Evolutionary conservation across 2,888 invertebrate genomes (phyloP).

Genomic region (Doris montereyensis): DNA sequence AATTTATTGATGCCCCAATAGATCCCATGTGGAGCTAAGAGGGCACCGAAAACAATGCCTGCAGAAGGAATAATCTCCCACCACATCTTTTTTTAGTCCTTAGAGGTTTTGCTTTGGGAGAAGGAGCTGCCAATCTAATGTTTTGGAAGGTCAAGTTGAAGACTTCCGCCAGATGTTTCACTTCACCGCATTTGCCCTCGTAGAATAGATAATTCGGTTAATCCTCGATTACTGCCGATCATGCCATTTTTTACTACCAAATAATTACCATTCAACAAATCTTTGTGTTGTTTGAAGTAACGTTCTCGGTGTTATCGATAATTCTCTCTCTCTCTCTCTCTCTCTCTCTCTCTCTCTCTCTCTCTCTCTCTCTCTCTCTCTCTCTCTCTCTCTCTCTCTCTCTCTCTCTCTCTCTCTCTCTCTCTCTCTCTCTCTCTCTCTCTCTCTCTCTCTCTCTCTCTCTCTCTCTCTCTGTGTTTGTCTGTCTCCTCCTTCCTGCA

Average conservation of each 20-base stretch:
- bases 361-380: too few relatives aligned
- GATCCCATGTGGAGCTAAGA: conserved; percentile 42
- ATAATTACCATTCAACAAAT: not conserved
- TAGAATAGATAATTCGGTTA: too few relatives aligned
- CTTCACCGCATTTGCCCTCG: too few relatives aligned
- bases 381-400: too few relatives aligned
- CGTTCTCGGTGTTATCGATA: not conserved
- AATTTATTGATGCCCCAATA: conserved; percentile 43
- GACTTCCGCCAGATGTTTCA: too few relatives aligned
- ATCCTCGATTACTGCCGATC: too few relatives aligned
- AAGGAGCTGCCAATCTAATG: not conserved
- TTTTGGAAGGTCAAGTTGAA: not conserved
- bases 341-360: conserved; percentile 18
- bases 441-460: conserved; percentile 12
- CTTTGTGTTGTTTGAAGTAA: not conserved
- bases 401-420: too few relatives aligned
- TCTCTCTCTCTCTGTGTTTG: conserved; percentile 20
- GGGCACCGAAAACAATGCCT: conserved; percentile 45
- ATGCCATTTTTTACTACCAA: too few relatives aligned
- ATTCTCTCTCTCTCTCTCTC: not conserved
- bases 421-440: too few relatives aligned
- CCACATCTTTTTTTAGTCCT: conserved; percentile 49
- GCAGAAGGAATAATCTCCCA: conserved; percentile 53
- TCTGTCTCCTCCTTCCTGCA: too few relatives aligned
- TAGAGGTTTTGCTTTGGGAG: not conserved